Evolutionary conservation across 2,113 vertebrate genomes (phyloP).

Genomic region (Xiphorhynchus elegans): DNA sequence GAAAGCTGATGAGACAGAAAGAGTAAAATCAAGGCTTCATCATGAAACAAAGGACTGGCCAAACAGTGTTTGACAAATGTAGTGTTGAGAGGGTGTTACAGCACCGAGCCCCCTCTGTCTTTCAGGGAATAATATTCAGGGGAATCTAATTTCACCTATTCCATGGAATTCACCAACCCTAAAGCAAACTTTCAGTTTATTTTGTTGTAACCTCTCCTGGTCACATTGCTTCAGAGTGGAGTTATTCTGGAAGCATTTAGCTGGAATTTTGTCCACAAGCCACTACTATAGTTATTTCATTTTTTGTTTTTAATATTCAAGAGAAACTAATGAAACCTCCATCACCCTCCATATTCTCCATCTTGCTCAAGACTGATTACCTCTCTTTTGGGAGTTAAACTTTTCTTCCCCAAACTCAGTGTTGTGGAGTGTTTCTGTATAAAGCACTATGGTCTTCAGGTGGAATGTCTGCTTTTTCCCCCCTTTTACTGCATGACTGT

Average conservation of each 20-base stretch:
- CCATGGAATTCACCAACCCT: background rate
- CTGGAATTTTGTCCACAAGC: background rate
- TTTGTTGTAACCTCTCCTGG: background rate
- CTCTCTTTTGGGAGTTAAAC: background rate
- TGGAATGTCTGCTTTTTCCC: background rate
- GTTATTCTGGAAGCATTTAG: background rate
- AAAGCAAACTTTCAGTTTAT: background rate
- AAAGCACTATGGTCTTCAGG: background rate
- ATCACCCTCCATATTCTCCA: background rate
- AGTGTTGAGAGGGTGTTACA: background rate
- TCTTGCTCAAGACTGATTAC: background rate
- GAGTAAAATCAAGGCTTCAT: background rate
- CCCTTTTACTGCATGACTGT: background rate
- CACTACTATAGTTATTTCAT: background rate
- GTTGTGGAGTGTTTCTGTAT: background rate
- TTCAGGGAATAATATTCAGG: background rate
- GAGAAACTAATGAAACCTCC: background rate
- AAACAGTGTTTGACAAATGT: background rate
- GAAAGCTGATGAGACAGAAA: background rate
- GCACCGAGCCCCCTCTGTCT: background rate
- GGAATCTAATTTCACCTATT: background rate
- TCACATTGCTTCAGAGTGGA: background rate
- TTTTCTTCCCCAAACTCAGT: background rate
- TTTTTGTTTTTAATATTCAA: background rate
- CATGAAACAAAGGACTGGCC: background rate